Percentiles rank a stretch among this genome's conserved stretches.
Conservation (phyloP, 2,113 vertebrate genomes). For the Bucco capensis region DNA sequence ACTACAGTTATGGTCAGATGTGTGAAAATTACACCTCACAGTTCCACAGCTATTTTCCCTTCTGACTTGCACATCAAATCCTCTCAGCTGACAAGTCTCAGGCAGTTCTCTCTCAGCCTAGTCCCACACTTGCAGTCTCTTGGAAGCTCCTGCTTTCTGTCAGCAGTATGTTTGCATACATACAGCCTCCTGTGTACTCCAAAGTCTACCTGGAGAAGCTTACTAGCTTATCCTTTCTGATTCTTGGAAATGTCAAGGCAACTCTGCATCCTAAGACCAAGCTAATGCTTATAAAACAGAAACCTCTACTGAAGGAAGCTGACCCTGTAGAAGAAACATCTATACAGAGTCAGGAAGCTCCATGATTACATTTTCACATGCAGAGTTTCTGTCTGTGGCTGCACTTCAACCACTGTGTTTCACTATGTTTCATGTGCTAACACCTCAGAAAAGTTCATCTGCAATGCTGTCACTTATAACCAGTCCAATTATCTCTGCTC, state of each 20-base stretch:
- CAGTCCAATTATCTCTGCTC: slow-evolving; percentile 7
- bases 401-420: background rate
- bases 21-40: background rate
- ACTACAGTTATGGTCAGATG: background rate
- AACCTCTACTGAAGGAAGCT: background rate
- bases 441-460: background rate
- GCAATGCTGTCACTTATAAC: background rate
- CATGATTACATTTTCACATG: background rate
- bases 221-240: background rate
- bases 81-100: background rate
- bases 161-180: background rate
- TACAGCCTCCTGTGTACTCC: background rate
- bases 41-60: background rate
- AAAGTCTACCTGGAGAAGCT: background rate
- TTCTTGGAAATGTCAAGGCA: background rate
- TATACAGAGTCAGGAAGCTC: background rate
- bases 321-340: background rate
- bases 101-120: background rate
- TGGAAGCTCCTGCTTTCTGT: background rate
- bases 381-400: background rate
- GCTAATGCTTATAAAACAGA: background rate
- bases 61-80: background rate
- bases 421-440: background rate
- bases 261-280: background rate
- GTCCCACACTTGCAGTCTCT: background rate